Percentiles rank a stretch among this genome's conserved stretches.
Conservation (phyloP, 2,888 invertebrate species). For the Aquatica leii region DNA sequence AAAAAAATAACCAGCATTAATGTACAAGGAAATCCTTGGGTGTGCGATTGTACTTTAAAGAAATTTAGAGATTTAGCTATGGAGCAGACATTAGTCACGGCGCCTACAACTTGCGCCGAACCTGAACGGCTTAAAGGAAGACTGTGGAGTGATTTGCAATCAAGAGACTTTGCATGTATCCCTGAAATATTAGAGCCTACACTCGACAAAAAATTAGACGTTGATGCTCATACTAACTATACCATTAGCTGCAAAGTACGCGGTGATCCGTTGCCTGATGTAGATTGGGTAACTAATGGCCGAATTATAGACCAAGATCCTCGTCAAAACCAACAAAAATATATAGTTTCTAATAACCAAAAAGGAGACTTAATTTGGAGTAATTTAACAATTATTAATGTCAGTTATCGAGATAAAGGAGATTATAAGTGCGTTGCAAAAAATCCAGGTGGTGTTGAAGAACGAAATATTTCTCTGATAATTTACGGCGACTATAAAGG, state of each 20-base stretch:
- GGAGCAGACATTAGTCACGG: constrained; percentile 75
- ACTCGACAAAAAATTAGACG: constrained; percentile 68
- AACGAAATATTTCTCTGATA: constrained; percentile 75
- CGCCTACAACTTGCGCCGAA: constrained; percentile 76
- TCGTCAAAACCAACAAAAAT: constrained; percentile 60
- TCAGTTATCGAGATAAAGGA: constrained; percentile 62
- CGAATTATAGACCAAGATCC: constrained; percentile 67
- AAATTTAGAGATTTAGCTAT: constrained; percentile 81
- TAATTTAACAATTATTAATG: constrained; percentile 65
- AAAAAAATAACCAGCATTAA: constrained; percentile 76
- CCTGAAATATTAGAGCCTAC: constrained; percentile 77
- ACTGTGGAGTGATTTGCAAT: constrained; percentile 75
- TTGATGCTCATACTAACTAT: constrained; percentile 69
- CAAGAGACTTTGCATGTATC: constrained; percentile 82
- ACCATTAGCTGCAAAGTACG: constrained; percentile 78
- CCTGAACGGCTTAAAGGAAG: constrained; percentile 74
- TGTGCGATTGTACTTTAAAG: constrained; percentile 85
- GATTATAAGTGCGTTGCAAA: constrained; percentile 77
- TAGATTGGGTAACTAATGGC: constrained; percentile 77
- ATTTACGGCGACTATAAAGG: constrained; percentile 53
- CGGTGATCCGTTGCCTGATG: constrained; percentile 79
- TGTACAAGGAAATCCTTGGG: constrained; percentile 85
- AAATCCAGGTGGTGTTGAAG: constrained; percentile 82
- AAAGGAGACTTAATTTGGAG: constrained; percentile 62
- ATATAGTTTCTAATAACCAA: constrained; percentile 55